These are phyloP conservation scores for Agelastica alni DNA, from an alignment of 2,888 invertebrate species.

Conservation along the genomic window DNA sequence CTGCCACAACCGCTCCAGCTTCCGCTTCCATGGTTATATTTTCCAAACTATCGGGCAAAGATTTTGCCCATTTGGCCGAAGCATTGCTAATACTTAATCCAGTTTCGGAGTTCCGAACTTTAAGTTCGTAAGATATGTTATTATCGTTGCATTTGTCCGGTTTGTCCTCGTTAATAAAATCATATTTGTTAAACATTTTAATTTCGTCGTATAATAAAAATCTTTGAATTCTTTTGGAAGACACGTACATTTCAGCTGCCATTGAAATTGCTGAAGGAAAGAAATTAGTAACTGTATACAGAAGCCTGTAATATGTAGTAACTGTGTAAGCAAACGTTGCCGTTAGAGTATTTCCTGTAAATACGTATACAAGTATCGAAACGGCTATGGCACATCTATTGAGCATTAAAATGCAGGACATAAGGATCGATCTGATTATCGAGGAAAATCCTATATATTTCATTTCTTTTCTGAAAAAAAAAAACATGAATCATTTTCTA, in stretches of 20 bases:
- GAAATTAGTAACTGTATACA: constrained; percentile 67
- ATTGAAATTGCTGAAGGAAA: constrained; percentile 67
- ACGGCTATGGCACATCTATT: constrained; percentile 83
- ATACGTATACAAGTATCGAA: constrained; percentile 75
- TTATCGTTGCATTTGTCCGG: constrained; percentile 40
- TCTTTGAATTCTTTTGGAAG: constrained; percentile 58
- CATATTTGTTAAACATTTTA: no score
- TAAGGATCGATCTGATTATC: constrained; percentile 66
- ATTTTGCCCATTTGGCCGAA: constrained; percentile 34
- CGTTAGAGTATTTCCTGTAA: constrained; percentile 62
- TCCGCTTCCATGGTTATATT: constrained; percentile 25
- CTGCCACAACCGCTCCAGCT: constrained; percentile 44
- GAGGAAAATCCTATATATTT: constrained; percentile 66
- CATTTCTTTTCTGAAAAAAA: constrained; percentile 66
- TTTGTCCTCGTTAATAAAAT: no score
- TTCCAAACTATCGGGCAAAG: constrained; percentile 27
- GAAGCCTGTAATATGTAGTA: constrained; percentile 74
- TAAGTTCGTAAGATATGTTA: constrained; percentile 56
- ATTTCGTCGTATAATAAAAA: constrained; percentile 55
- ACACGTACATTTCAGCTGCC: constrained; percentile 65
- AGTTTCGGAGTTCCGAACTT: background rate
- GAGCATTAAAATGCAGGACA: constrained; percentile 72
- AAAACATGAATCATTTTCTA: no score
- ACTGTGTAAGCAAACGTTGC: constrained; percentile 73
- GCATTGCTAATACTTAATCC: constrained; percentile 21